Base-by-base conservation (phyloP, 2,888 invertebrate genomes). In the Trichacis sp. region DNA sequence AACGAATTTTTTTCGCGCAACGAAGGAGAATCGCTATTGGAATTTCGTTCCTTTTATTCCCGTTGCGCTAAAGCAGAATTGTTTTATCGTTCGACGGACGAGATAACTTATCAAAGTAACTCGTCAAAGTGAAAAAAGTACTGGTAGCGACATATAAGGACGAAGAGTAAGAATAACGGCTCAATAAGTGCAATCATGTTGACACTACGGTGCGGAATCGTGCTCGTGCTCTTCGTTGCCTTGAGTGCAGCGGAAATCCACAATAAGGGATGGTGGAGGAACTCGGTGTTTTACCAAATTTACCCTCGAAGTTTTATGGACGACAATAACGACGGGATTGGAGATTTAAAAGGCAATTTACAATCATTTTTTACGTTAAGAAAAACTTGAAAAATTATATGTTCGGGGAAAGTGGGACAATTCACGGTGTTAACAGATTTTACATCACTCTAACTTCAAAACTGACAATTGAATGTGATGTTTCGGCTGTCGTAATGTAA, bases 241-340 rank as follows among this genome's bases (percentile, higher is more conserved):
- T 9, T 71, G 6, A 62, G 66, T 1, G 43, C 66, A 15, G 73
- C 73, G 12, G 69, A 74, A 53, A 80, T 81, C 4, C 52, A 55
- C 6, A 65, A 83, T 38, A 64, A 64, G 47, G 81, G 78, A 61
- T 83, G 82, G 81, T 83, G 81, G 80, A 73, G 66, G n/a, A 72
- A 77, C 19, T 73, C 76, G 1, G 69, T 80, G 1, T 79, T 83
- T 50, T 83, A 83, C 62, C 82, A 83, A 66, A 73, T 83, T 56
- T 82, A 82, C 24, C 81, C 83, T 0, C 63, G 79, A 6, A 83
- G 82, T 71, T 79, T 82, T 45, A 77, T 53, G 75, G 83, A 83
- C 53, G 59, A 66, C 12, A 47, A 82, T 50, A 56, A 51, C 12
- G 75, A 83, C 24, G 82, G 83, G 2, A 64, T 77, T 15, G 81